Evolutionary conservation across 37 sponge, comb jelly and placozoan species (phyloP).

Genomic region (Tethya wilhelma): DNA sequence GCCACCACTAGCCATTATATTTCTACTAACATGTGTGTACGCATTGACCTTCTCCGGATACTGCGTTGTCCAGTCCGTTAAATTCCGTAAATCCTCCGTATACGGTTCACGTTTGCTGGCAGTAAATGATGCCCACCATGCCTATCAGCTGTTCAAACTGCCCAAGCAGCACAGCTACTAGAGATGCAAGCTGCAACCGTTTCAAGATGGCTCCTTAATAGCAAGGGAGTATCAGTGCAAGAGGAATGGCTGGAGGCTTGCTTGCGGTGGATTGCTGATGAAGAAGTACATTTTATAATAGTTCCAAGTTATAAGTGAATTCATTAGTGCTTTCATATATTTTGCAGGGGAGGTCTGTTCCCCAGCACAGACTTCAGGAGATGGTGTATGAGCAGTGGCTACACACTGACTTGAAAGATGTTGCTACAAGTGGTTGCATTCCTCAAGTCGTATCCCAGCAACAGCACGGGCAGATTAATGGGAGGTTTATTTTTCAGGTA

Average conservation of each 20-base stretch:
- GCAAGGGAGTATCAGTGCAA: background rate
- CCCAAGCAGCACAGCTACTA: too few species aligned
- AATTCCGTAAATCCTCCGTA: too few species aligned
- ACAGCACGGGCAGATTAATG: constrained; percentile 3
- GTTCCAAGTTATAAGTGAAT: background rate
- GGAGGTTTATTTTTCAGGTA: constrained; percentile 40
- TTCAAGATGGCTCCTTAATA: constrained; percentile 3
- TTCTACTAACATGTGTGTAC: too few species aligned
- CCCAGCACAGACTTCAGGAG: too few species aligned
- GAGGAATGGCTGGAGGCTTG: constrained; percentile 36
- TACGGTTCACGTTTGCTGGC: too few species aligned
- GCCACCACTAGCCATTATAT: too few species aligned
- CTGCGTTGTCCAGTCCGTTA: too few species aligned
- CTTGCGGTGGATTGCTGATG: constrained; percentile 14
- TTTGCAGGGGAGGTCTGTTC: too few species aligned
- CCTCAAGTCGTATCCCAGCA: constrained; percentile 23
- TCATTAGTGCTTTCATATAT: background rate
- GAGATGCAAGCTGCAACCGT: too few species aligned
- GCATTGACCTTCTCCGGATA: too few species aligned
- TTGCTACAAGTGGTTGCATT: background rate
- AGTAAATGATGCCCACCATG: too few species aligned
- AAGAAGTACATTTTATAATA: constrained; percentile 10
- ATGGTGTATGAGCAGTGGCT: constrained; percentile 69
- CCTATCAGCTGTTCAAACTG: too few species aligned
- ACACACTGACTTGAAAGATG: constrained; percentile 53